Conservation (phyloP, 2,797 vertebrate genomes). For the Remorina albescens region DNA sequence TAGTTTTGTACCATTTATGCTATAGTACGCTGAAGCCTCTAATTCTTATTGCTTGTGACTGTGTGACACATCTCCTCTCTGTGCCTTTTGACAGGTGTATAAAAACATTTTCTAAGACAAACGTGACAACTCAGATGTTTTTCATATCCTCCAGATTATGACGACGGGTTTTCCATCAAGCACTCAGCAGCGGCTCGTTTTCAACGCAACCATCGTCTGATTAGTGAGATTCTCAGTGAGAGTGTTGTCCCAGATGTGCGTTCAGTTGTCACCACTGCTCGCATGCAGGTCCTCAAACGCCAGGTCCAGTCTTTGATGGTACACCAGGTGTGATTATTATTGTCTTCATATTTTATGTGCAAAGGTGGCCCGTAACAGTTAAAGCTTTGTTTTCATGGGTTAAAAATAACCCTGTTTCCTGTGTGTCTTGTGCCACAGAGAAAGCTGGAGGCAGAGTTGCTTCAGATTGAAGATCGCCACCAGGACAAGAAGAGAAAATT, state of each 20-base stretch:
- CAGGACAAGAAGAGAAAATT: constrained; percentile 99
- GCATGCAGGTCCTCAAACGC: constrained; percentile 98
- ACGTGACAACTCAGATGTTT: constrained; percentile 1
- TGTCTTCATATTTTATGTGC: background rate
- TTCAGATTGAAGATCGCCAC: constrained; percentile 98
- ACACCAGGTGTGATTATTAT: constrained; percentile 92
- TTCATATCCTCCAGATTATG: constrained; percentile 87
- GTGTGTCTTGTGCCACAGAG: constrained; percentile 83
- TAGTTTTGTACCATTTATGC: constrained; percentile 18
- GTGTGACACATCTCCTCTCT: constrained; percentile 6
- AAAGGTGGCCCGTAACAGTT: background rate
- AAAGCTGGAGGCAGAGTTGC: constrained; percentile 96
- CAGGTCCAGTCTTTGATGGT: constrained; percentile 99
- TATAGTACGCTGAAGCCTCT: constrained; percentile 9
- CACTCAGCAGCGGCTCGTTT: constrained; percentile 96
- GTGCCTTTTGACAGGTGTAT: constrained; percentile 8
- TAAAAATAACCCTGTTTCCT: constrained; percentile 17
- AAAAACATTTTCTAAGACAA: constrained; percentile 7
- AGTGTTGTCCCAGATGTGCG: constrained; percentile 97
- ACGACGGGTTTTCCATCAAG: constrained; percentile 97
- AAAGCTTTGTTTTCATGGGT: constrained; percentile 1
- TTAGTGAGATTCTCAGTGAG: constrained; percentile 98
- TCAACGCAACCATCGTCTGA: constrained; percentile 97
- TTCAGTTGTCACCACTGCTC: constrained; percentile 96
- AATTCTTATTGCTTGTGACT: background rate